Evolutionary conservation across 35 echinoderm and acorn worm species (phyloP).

Genomic region (Strongylocentrotus purpuratus): DNA sequence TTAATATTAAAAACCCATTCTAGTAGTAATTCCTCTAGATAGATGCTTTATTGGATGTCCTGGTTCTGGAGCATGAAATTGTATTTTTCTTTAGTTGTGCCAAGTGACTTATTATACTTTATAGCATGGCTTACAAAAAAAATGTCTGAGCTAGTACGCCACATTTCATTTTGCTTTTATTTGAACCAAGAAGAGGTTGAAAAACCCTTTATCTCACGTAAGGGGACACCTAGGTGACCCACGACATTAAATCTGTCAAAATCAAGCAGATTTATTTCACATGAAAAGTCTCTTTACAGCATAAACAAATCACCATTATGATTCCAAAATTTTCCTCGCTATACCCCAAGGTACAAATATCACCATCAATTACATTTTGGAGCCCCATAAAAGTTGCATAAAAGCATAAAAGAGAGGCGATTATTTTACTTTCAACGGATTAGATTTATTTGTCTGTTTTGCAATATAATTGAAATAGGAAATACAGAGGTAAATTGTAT

Average conservation of each 20-base stretch:
- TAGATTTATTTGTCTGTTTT: neutral
- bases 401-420: neutral
- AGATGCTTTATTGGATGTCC: neutral
- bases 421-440: neutral
- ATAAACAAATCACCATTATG: neutral
- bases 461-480: neutral
- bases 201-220: neutral
- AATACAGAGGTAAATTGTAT: neutral
- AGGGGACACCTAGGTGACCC: neutral
- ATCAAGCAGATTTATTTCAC: slow-evolving; percentile 4
- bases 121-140: slow-evolving; percentile 7
- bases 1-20: too few relatives aligned
- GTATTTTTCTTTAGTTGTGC: slow-evolving; percentile 5
- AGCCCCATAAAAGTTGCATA: neutral
- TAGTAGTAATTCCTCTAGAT: neutral
- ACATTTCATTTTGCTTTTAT: slow-evolving; percentile 6
- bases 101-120: neutral
- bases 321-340: neutral
- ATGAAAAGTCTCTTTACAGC: neutral
- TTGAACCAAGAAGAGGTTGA: neutral
- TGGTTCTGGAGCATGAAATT: neutral
- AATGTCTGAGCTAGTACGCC: neutral
- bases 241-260: neutral
- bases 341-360: neutral
- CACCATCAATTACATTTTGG: neutral